Percentiles rank a stretch among this genome's conserved stretches.
phyloP scores from a whole-genome alignment of 2,113 vertebrate species.

The Origma solitaria region DNA sequence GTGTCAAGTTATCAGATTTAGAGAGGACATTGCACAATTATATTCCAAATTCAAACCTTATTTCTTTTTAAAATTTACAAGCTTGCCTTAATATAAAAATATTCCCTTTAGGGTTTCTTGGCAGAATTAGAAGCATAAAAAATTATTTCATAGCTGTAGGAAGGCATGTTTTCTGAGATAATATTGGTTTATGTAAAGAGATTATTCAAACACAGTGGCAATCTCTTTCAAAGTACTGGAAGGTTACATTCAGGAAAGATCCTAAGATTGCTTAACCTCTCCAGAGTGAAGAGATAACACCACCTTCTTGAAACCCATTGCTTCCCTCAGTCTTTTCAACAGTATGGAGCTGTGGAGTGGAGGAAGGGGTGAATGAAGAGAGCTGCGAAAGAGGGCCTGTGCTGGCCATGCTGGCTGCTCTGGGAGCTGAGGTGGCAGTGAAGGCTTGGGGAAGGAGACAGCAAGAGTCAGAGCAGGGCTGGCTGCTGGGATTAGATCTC shows the following conservation, averaged over 20 bases:
- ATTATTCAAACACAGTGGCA: background rate
- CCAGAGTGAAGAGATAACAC: background rate
- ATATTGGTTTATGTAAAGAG: background rate
- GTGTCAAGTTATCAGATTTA: background rate
- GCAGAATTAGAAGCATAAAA: background rate
- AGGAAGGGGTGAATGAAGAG: background rate
- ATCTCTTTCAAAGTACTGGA: background rate
- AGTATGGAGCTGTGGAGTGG: background rate
- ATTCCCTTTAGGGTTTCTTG: background rate
- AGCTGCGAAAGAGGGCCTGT: background rate
- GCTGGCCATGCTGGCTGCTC: background rate
- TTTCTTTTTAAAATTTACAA: constrained; percentile 24
- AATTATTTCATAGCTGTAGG: background rate
- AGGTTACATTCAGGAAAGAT: background rate
- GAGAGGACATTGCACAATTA: background rate
- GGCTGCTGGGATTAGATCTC: background rate
- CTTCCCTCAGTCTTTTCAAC: background rate
- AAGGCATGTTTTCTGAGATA: background rate
- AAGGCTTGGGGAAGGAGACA: background rate
- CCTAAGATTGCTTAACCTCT: background rate
- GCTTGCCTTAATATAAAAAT: background rate
- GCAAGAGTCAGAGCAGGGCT: background rate
- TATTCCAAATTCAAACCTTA: background rate
- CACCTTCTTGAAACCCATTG: background rate
- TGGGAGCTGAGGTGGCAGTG: background rate